Evolutionary conservation across 2,888 invertebrate genomes (phyloP).

Genomic region (Xestia c-nigrum): DNA sequence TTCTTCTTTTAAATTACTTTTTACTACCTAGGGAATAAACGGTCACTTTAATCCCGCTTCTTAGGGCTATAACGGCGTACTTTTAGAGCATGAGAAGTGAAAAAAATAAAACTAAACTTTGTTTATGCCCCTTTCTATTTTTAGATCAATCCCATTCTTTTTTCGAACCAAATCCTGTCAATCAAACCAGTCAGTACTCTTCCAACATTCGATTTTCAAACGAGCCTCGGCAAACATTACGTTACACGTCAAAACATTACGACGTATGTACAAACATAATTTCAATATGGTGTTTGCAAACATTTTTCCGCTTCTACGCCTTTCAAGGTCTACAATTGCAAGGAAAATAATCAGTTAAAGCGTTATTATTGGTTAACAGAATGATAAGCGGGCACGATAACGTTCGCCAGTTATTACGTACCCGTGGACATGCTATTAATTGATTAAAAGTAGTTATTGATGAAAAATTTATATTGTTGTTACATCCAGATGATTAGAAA

Average conservation of each 20-base stretch:
- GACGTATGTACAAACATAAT: constrained; percentile 48
- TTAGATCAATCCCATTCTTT: constrained; percentile 11
- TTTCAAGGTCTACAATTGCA: constrained; percentile 65
- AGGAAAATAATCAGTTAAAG: constrained; percentile 72
- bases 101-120: not conserved
- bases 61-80: too few relatives aligned
- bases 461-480: constrained; percentile 39
- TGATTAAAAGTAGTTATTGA: constrained; percentile 61
- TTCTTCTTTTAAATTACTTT: too few relatives aligned
- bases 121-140: constrained; percentile 11
- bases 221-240: constrained; percentile 28
- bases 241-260: constrained; percentile 28
- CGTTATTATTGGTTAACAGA: constrained; percentile 77
- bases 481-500: not conserved
- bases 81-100: too few relatives aligned
- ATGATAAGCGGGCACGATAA: constrained; percentile 75
- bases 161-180: constrained; percentile 35
- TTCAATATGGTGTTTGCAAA: constrained; percentile 55
- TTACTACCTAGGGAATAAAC: too few relatives aligned
- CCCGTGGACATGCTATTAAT: constrained; percentile 57
- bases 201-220: constrained; percentile 40
- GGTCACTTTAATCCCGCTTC: too few relatives aligned
- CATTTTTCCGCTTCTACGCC: constrained; percentile 61
- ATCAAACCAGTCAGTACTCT: constrained; percentile 31
- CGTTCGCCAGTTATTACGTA: constrained; percentile 68